A percentile compares a stretch with the other conserved stretches of the same genome.
Evolutionary conservation across 2,797 vertebrate species (phyloP).

Genomic region (Brachyrhaphis roseni): DNA sequence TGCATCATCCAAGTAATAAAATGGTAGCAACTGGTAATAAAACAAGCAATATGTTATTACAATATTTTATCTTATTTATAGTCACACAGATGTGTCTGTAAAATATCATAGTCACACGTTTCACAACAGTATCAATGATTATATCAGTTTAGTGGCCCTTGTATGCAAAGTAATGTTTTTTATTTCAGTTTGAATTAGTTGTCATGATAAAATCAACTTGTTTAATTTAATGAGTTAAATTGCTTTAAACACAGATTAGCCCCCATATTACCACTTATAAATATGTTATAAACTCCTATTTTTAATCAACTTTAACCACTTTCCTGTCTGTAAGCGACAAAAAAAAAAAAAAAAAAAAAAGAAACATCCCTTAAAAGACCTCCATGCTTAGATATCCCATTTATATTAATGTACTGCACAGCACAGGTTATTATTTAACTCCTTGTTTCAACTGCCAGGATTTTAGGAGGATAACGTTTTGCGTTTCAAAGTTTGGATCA

Average conservation of each 20-base stretch:
- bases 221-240: neutral
- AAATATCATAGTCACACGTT: neutral
- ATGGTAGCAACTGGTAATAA: neutral
- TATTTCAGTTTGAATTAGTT: neutral
- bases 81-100: neutral
- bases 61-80: neutral
- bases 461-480: neutral
- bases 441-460: neutral
- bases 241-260: neutral
- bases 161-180: neutral
- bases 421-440: neutral
- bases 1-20: neutral
- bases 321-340: neutral
- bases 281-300: neutral
- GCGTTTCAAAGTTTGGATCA: neutral
- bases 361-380: neutral
- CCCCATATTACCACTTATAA: neutral
- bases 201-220: neutral
- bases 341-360: neutral
- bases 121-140: neutral
- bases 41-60: neutral
- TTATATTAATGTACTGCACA: neutral
- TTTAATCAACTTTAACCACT: neutral
- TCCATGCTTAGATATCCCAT: neutral
- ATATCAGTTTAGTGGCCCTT: neutral